Base-by-base conservation (phyloP, 2,888 invertebrate species). In the Drosophila fulvimacula region DNA sequence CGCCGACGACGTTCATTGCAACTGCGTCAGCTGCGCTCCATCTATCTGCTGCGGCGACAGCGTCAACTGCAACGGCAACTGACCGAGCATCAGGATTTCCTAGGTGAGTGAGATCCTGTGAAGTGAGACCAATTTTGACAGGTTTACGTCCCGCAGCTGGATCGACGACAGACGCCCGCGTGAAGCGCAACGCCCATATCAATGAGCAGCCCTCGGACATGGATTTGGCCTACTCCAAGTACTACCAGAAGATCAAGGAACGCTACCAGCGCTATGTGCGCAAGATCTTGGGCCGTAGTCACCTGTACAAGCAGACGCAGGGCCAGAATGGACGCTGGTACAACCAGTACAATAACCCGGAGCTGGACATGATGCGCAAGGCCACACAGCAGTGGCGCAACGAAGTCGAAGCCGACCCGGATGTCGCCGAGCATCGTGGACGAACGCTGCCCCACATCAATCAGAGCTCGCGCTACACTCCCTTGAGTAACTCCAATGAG, bases 1-100 rank as follows among this genome's bases (percentile, higher is more conserved):
- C 93, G 94, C 73, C 81, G 84, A 9, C 94, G 95, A 56, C 95
- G 95, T 0, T 92, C 93, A 4, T 53, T 91, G 53, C 65, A 91
- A 36, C 73, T 91, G 62, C 79, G 91, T 32, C 87, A 91, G 61
- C 73, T 91, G 5, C 87, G 91, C n/a, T 91, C 92, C 0, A 70
- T 86, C 48, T 91, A 88, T 65, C 46, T 93, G 15, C 63, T 91
- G 53, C 88, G 89, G 38, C 84, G 90, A 3, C 87, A 86, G 68
- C 77, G 91, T 5, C 65, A 85, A n/a, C 59, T 90, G 4, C 83
- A 89, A 53, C 77, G 82, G 1, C 74, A 82, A 34, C 48, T 88
- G 9, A 34, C 65, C 0, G 90, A 88, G 19, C 70, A 81, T 2
- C 55, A 74, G 3, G 55, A 69, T 0, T 27, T 44, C 3, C 49